Evolutionary conservation across 2,888 invertebrate genomes (phyloP).

Genomic region (Meghimatium bilineatum): DNA sequence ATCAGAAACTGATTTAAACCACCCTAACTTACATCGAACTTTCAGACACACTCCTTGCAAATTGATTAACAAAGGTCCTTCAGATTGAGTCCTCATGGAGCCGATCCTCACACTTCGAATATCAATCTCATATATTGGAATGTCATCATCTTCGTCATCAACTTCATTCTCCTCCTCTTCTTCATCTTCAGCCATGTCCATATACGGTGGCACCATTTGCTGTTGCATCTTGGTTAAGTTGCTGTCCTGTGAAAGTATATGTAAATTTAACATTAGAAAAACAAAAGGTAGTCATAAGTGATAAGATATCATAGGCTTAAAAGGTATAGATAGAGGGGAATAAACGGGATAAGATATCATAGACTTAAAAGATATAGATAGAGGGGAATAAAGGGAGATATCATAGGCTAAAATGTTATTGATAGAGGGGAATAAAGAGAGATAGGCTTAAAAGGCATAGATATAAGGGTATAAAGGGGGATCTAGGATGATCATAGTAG

Average conservation of each 20-base stretch:
- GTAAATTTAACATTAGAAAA: background rate
- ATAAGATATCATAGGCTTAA: no score
- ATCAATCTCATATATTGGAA: slow-evolving; percentile 75
- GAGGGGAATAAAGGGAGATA: no score
- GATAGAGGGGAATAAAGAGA: no score
- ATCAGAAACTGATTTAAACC: background rate
- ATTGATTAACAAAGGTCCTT: slow-evolving; percentile 33
- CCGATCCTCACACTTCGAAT: slow-evolving; percentile 91
- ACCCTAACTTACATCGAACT: slow-evolving; percentile 31
- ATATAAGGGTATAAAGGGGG: no score
- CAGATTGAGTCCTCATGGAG: slow-evolving; percentile 83
- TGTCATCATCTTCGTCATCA: slow-evolving; percentile 45
- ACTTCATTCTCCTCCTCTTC: slow-evolving; percentile 31
- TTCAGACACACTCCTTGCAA: slow-evolving; percentile 23
- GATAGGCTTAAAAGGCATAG: no score
- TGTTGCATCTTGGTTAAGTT: slow-evolving; percentile 8
- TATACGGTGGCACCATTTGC: background rate
- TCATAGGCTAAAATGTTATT: no score
- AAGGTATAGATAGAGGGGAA: no score
- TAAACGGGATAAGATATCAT: no score
- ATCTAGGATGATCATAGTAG: no score
- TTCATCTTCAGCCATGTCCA: slow-evolving; percentile 25
- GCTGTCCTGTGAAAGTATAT: slow-evolving; percentile 24
- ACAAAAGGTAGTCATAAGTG: background rate
- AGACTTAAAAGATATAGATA: no score